Conservation (phyloP, 2,888 invertebrate species). For the Drymonia ruficornis region DNA sequence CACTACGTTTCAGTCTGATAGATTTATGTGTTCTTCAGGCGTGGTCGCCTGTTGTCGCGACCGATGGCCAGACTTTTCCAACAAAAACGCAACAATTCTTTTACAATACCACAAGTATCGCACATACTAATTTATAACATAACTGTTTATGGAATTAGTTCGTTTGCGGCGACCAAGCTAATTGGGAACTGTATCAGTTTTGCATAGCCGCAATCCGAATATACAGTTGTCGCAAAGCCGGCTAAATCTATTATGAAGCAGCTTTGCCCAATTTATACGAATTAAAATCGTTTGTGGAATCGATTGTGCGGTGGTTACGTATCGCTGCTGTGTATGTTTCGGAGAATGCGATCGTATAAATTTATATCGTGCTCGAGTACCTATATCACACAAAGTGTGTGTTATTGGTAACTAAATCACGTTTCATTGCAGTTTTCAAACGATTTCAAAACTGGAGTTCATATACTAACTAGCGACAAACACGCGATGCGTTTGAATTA, state of each 20-base stretch:
- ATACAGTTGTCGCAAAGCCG: slow-evolving; percentile 50
- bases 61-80: slow-evolving; percentile 9
- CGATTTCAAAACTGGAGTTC: slow-evolving; percentile 45
- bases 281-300: slow-evolving; percentile 50
- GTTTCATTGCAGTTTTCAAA: slow-evolving; percentile 51
- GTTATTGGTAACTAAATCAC: slow-evolving; percentile 44
- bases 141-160: slow-evolving; percentile 23
- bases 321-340: slow-evolving; percentile 26
- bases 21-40: slow-evolving; percentile 49
- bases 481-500: slow-evolving; percentile 58
- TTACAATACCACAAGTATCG: neutral
- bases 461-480: slow-evolving; percentile 44
- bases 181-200: slow-evolving; percentile 52
- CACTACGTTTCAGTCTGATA: slow-evolving; percentile 48
- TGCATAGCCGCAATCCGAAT: slow-evolving; percentile 49
- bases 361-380: neutral
- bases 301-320: slow-evolving; percentile 32
- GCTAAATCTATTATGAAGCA: slow-evolving; percentile 56
- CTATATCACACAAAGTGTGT: slow-evolving; percentile 30
- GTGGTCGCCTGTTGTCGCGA: slow-evolving; percentile 32
- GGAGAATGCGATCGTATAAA: slow-evolving; percentile 11
- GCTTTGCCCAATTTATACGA: slow-evolving; percentile 56
- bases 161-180: slow-evolving; percentile 44
- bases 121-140: neutral
- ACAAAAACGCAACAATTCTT: slow-evolving; percentile 20